These are phyloP conservation scores for Actinemys pallida DNA, from an alignment of 2,113 vertebrate genomes.

Conservation along the genomic window DNA sequence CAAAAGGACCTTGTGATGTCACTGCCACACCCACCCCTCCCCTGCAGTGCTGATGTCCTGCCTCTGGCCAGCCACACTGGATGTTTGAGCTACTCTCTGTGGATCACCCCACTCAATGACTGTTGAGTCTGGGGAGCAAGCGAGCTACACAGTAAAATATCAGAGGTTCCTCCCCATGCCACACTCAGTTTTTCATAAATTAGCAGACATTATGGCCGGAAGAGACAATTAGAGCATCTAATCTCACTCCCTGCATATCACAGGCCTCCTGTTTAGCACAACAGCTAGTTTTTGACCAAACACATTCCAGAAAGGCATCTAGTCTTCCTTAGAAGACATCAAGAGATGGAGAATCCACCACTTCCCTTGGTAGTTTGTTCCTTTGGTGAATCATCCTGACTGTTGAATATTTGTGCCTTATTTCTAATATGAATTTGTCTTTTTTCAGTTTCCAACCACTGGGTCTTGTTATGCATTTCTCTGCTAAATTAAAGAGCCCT, in stretches of 20 bases:
- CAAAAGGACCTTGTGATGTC: not conserved
- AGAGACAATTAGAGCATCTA: not conserved
- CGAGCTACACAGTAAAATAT: not conserved
- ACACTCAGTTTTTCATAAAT: not conserved
- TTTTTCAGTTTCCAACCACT: not conserved
- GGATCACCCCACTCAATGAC: too few relatives aligned
- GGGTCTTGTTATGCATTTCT: not conserved
- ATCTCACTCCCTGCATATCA: not conserved
- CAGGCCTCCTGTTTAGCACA: not conserved
- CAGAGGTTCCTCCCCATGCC: not conserved
- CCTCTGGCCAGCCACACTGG: not conserved
- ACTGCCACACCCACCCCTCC: not conserved
- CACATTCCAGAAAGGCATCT: not conserved
- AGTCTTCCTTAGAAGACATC: not conserved
- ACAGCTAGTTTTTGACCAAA: not conserved
- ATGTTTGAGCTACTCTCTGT: too few relatives aligned
- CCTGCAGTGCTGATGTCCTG: rapidly evolving
- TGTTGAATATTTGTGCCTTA: not conserved
- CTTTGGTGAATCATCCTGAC: not conserved
- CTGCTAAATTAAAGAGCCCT: not conserved
- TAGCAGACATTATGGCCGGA: not conserved
- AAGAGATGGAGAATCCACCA: not conserved
- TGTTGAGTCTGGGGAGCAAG: too few relatives aligned
- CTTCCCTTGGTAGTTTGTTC: not conserved
- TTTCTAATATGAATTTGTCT: not conserved